Evolutionary conservation across 2,888 invertebrate species (phyloP), one percentile per base, ranked within the genome.

Genomic region (Aplocera efformata): DNA sequence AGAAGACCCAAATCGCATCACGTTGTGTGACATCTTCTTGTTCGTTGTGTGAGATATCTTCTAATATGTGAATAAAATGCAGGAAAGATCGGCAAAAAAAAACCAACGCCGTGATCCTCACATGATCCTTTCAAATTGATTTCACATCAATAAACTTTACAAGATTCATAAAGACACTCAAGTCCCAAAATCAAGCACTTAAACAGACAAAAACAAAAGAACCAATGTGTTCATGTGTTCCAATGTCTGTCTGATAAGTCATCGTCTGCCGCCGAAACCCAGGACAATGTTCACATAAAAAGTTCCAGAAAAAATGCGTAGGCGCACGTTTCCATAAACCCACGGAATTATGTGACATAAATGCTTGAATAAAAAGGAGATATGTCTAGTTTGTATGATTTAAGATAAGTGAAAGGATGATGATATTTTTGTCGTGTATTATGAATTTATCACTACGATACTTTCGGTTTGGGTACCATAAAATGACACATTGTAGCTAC

Each of bases 271-370:
- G 62, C 55, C 69, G 60, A 72, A 73, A 62, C 67, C 54, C 61
- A 54, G 61, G 64, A 76, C 74, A 73, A 72, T 67, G 70, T 67
- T 67, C 63, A 66, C 61, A 72, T 71, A 75, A 76, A 46, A 78
- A 71, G 46, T 60, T 59, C 43, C 49, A 55, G 51, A 69, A 72
- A 74, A 73, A 74, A 63, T 33, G 29, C 7, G 50, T 28, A 38
- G 20, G 39, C 32, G 61, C 49, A 20, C 47, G 69, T 74, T 53
- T 76, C 72, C 75, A 74, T 56, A 10, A 32, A 23, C 36, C 32
- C 36, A 37, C 40, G 40, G 24, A 33, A 32, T 32, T 24, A 45
- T 28, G 34, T 39, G 28, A 25, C 29, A 17, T 5, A 8, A 17
- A 20, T 4, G 10, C 6, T 22, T 6, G 3, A 7, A 7, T 22